Conservation (phyloP, 1,140 invertebrate species). For the Pogonomyrmex californicus region DNA sequence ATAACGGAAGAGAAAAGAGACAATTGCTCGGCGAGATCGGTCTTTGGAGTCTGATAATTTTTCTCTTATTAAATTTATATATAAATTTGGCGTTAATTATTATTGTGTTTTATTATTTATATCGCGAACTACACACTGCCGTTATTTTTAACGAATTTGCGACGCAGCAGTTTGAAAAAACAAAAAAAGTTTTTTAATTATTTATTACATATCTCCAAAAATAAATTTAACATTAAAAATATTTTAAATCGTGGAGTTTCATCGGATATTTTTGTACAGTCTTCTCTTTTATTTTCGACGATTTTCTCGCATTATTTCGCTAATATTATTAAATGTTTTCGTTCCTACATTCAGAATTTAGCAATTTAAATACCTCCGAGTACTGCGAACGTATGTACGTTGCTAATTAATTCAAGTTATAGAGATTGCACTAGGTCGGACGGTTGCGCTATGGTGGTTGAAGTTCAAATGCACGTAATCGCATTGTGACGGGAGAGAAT, state of each 20-base stretch:
- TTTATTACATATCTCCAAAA: too few relatives aligned
- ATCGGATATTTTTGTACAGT: not conserved
- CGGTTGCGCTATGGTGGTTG: not conserved
- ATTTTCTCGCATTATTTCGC: not conserved
- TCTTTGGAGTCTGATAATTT: too few relatives aligned
- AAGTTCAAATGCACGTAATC: slow-evolving; percentile 21
- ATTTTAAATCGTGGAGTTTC: not conserved
- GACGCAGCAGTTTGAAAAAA: too few relatives aligned
- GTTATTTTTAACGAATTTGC: too few relatives aligned
- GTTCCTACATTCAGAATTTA: not conserved
- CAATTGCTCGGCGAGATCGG: too few relatives aligned
- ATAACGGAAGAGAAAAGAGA: too few relatives aligned
- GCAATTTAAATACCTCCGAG: not conserved
- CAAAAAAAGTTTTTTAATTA: too few relatives aligned
- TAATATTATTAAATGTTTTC: not conserved
- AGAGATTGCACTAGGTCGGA: not conserved
- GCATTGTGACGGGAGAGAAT: not conserved
- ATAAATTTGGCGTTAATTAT: too few relatives aligned
- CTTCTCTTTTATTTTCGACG: not conserved
- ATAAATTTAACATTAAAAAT: not conserved
- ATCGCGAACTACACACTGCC: too few relatives aligned
- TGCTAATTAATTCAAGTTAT: slow-evolving; percentile 38
- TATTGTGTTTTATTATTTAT: too few relatives aligned
- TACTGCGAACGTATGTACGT: not conserved
- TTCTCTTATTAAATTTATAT: too few relatives aligned